A percentile compares a stretch with the other conserved stretches of the same genome.
These are phyloP conservation scores for Heliconius nattereri DNA, from an alignment of 1,140 invertebrate species.

Conservation along the genomic window DNA sequence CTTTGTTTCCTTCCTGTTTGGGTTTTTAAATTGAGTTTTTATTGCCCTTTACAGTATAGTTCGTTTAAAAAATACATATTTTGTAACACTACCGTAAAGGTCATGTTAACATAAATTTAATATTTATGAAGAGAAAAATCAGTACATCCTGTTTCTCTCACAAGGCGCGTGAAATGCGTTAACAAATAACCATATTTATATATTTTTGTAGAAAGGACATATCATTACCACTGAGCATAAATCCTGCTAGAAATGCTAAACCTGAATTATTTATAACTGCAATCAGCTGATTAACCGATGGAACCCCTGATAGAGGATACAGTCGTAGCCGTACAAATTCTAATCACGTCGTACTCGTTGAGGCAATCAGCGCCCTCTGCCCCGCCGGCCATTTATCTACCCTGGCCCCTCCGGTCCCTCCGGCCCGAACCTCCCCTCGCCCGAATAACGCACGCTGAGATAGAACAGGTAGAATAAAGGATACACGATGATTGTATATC, in stretches of 20 bases:
- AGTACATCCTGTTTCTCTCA: not conserved
- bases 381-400: conserved; percentile 46
- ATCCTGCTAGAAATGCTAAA: not conserved
- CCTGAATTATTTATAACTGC: conserved; percentile 3
- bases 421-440: conserved; percentile 37
- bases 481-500: not conserved
- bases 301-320: conserved; percentile 9
- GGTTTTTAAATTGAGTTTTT: not conserved
- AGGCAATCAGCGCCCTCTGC: conserved; percentile 50
- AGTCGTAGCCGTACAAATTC: conserved; percentile 49
- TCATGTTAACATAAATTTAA: too few relatives aligned
- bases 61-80: too few relatives aligned
- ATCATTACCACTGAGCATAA: not conserved
- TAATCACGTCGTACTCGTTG: conserved; percentile 39
- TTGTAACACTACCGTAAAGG: too few relatives aligned
- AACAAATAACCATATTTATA: not conserved
- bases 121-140: too few relatives aligned
- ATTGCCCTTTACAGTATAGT: not conserved
- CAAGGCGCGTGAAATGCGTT: not conserved
- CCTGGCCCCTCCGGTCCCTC: conserved; percentile 31
- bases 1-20: not conserved
- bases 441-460: not conserved
- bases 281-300: conserved; percentile 34
- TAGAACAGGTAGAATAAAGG: conserved; percentile 23
- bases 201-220: not conserved